Evolutionary conservation across 2,888 invertebrate genomes (phyloP), one percentile per base, ranked within the genome.

Genomic region (Embidobia sp.): DNA sequence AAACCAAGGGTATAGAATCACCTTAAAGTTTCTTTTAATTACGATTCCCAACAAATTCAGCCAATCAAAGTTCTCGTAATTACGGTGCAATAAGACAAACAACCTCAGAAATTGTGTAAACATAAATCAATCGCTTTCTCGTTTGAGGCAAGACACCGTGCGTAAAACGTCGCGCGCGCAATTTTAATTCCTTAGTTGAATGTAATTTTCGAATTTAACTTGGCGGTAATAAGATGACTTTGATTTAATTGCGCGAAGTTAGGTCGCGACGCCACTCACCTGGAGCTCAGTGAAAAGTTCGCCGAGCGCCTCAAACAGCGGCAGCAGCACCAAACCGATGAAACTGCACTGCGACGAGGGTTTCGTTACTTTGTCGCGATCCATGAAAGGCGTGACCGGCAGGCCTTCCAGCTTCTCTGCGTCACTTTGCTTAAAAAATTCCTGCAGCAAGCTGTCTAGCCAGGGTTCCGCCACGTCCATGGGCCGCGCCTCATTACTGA

Each of bases 301-400:
- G 8, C 94, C 94, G 11, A 96, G 91, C 4, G 94, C 93, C 89
- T 95, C 95, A 87, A 95, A 95, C 35, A 96, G 91, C 10, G 96
- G 96, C 83, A 96, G 90, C 44, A 96, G 91, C 37, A 96, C 95
- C 84, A 95, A 92, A 42, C 95, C 95, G 87, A 96, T 96, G 90
- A 96, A 96, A 57, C 95, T 94, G 86, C 95, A 94, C 88, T 96
- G 95, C 0, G 95, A 95, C 11, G 95, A 94, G 2, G 95, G 94
- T 87, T 95, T 95, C 72, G 95, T 95, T 59, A 95, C 94, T 90
- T 95, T 95, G 80, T 95, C 95, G 26, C 95, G 92, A 89, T 96
- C 96, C 95, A 96, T 96, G 87, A 96, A 95, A 0, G 96, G 95
- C 18, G 95, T 95, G 19, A 96, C 95, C 2, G 95, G 95, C 77